Evolutionary conservation across 1,140 invertebrate genomes (phyloP).

Genomic region (Drosophila obscura): DNA sequence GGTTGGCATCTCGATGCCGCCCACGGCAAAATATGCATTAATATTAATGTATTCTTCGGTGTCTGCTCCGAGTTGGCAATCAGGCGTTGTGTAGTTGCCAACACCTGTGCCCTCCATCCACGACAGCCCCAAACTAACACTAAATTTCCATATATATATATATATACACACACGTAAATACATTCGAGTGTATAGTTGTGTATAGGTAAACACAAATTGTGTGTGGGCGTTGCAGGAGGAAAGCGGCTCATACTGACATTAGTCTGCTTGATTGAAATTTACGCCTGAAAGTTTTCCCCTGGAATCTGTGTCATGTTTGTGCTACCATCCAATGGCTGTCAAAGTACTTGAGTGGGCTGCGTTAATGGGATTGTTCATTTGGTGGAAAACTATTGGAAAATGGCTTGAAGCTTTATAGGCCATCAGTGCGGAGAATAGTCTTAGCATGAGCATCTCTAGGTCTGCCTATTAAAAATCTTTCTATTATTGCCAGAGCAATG

Average conservation of each 20-base stretch:
- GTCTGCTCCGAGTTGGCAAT: slow-evolving; percentile 59
- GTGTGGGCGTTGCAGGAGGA: slow-evolving; percentile 40
- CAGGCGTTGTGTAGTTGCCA: slow-evolving; percentile 52
- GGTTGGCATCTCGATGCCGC: slow-evolving; percentile 38
- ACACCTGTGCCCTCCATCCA: slow-evolving; percentile 50
- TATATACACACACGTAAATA: not conserved
- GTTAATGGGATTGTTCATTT: slow-evolving; percentile 28
- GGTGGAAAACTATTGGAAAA: slow-evolving; percentile 6
- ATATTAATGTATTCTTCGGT: slow-evolving; percentile 67
- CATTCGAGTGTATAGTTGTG: slow-evolving; percentile 7
- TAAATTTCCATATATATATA: slow-evolving; percentile 31
- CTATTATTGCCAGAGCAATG: too few relatives aligned
- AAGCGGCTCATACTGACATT: slow-evolving; percentile 41
- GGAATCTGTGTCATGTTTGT: slow-evolving; percentile 34
- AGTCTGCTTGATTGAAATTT: slow-evolving; percentile 70
- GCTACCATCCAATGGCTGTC: too few relatives aligned
- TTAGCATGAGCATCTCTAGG: not conserved
- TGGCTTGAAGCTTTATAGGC: too few relatives aligned
- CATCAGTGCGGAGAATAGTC: too few relatives aligned
- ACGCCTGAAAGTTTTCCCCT: slow-evolving; percentile 54
- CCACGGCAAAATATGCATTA: slow-evolving; percentile 59
- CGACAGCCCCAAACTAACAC: slow-evolving; percentile 15
- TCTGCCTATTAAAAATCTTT: not conserved
- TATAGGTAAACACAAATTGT: slow-evolving; percentile 39
- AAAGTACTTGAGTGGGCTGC: slow-evolving; percentile 13